Conservation (phyloP, 2,113 vertebrate species). For the Salvelinus fontinalis region DNA sequence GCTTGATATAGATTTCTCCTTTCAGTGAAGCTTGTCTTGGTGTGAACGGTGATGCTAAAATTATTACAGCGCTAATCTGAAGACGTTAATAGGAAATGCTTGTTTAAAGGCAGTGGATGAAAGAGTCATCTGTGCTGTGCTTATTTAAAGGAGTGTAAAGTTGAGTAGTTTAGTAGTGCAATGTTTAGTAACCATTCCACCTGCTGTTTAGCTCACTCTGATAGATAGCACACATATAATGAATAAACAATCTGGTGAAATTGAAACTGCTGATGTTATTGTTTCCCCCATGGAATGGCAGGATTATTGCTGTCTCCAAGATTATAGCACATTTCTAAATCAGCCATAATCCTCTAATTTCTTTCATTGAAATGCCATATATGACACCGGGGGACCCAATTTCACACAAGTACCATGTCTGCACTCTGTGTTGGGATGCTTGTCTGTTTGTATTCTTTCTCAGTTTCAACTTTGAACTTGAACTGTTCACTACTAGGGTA, state of each 20-base stretch:
- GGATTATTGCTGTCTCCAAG: neutral
- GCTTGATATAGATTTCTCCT: neutral
- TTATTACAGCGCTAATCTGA: neutral
- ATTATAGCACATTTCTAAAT: neutral
- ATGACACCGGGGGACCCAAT: neutral
- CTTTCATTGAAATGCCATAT: neutral
- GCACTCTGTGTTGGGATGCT: slow-evolving; percentile 3
- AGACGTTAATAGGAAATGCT: neutral
- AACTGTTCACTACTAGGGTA: slow-evolving; percentile 5
- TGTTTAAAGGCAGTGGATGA: neutral
- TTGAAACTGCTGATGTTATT: too few species aligned
- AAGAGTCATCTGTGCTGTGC: neutral
- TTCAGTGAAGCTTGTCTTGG: neutral
- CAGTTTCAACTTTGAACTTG: slow-evolving; percentile 13
- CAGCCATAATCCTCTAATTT: neutral
- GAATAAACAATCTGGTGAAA: too few species aligned
- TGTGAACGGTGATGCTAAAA: neutral
- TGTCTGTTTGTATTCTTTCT: slow-evolving; percentile 13
- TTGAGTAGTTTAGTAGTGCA: neutral
- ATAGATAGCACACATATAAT: too few species aligned
- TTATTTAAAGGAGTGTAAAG: neutral
- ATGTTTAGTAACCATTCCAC: too few species aligned
- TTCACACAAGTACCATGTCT: neutral
- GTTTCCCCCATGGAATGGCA: neutral
- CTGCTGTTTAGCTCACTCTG: too few species aligned